Conservation (phyloP, 2,888 invertebrate genomes). For the Crocallis elinguaria region DNA sequence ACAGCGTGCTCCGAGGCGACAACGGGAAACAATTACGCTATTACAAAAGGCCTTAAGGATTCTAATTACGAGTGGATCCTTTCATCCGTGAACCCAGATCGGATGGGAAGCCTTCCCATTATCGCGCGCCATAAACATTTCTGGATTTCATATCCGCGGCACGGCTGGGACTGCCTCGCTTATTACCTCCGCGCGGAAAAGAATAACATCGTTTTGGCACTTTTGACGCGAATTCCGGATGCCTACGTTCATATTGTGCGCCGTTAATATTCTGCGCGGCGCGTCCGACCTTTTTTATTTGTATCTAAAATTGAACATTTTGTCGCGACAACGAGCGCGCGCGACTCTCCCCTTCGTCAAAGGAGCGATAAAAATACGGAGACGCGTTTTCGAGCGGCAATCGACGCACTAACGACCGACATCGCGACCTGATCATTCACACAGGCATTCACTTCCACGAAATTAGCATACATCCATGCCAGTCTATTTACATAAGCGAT, state of each 20-base stretch:
- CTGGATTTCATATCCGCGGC: conserved; percentile 82
- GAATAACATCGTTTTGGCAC: conserved; percentile 83
- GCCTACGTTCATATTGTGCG: conserved; percentile 83
- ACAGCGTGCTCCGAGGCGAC: conserved; percentile 67
- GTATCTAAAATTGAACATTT: conserved; percentile 85
- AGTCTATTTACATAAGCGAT: not conserved
- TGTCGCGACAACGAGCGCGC: conserved; percentile 81
- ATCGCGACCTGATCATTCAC: conserved; percentile 52
- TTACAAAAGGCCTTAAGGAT: conserved; percentile 77
- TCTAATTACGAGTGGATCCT: conserved; percentile 76
- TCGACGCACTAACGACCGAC: conserved; percentile 67
- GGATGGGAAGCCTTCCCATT: conserved; percentile 75
- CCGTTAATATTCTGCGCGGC: conserved; percentile 82
- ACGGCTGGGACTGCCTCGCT: conserved; percentile 73
- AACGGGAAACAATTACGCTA: conserved; percentile 78
- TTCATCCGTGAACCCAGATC: conserved; percentile 75
- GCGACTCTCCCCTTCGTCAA: conserved; percentile 68
- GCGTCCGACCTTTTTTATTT: conserved; percentile 85
- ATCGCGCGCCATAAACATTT: conserved; percentile 80
- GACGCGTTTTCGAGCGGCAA: conserved; percentile 62
- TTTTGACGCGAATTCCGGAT: conserved; percentile 83
- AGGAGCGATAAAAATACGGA: conserved; percentile 78
- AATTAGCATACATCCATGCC: conserved; percentile 7
- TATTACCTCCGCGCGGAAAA: conserved; percentile 82
- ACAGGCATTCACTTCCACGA: conserved; percentile 27